Base-by-base conservation (phyloP, 2,888 invertebrate genomes). In the Argyresthia albistria region DNA sequence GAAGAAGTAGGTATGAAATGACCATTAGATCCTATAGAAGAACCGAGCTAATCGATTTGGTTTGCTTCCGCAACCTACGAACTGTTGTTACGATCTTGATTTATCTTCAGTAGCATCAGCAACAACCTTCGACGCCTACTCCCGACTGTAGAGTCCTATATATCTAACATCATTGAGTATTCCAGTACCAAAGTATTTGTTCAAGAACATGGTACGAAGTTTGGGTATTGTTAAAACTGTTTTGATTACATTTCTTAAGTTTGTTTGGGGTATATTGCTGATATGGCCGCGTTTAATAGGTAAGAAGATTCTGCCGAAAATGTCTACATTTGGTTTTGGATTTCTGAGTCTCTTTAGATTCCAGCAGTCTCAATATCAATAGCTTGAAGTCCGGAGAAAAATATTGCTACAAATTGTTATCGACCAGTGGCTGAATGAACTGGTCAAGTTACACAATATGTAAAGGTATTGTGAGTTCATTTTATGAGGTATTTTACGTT, bases 41-140 rank as follows among this genome's bases (percentile, higher is more conserved):
- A 2, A 25, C 25, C 25, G 25, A 25, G 25, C 25, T 25, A 25
- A 25, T 4, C 25, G 25, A 25, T 25, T 25, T 25, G 25, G 25
- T 25, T 25, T 6, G 25, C 25, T 25, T 25, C 25, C 25, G 25
- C 25, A 25, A 25, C 25, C 25, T 25, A 25, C 25, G 25, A 25
- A 25, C 25, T 25, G 3, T 25, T 25, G 25, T 25, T 4, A 25
- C 25, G 25, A 25, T 25, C 3, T n/a, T 25, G 54, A 54, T 14
- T 57, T 45, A 45, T 45, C 45, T 45, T 16, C 14, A 15, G 9
- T 45, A 15, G 16, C 45, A 45, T 45, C 45, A 45, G 45, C 45
- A 16, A 52, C 51, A 61, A 58, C 65, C 69, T 70, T 69, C 63
- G 50, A 60, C 67, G 56, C 74, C 73, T 65, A 73, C 70, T 56